These are phyloP conservation scores for Trissoscelio sp. DNA, from an alignment of 2,888 invertebrate genomes.

Conservation along the genomic window DNA sequence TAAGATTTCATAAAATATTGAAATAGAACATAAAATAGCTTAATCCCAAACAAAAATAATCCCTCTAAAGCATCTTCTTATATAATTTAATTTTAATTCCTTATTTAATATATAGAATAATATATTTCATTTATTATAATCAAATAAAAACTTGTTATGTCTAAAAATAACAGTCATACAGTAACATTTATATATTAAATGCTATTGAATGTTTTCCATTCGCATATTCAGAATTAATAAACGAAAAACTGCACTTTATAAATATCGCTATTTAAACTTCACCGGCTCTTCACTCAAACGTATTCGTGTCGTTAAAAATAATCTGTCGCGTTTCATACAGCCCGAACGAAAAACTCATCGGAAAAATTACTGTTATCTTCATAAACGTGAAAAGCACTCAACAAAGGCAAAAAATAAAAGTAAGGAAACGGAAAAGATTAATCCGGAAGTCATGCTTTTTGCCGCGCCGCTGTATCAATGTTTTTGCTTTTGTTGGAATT, in stretches of 20 bases:
- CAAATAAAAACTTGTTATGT: no score
- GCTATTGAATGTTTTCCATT: background rate
- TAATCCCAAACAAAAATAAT: no score
- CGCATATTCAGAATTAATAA: conserved; percentile 38
- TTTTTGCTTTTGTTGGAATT: conserved; percentile 57
- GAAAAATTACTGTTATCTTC: conserved; percentile 63
- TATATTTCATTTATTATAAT: no score
- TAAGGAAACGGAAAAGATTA: conserved; percentile 67
- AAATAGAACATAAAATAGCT: no score
- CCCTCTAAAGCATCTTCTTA: no score
- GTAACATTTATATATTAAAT: no score
- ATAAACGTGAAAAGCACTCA: conserved; percentile 62
- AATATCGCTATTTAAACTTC: conserved; percentile 25
- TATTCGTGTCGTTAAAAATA: conserved; percentile 55
- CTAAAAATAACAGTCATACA: no score
- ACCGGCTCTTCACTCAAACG: conserved; percentile 21
- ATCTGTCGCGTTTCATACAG: conserved; percentile 47
- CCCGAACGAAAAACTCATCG: conserved; percentile 57
- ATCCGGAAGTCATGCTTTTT: conserved; percentile 65
- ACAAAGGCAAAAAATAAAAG: conserved; percentile 61
- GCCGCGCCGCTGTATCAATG: conserved; percentile 60
- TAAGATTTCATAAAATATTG: no score
- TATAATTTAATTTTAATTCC: no score
- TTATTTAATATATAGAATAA: no score
- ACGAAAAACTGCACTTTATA: conserved; percentile 37